Percentiles rank a stretch among this genome's conserved stretches.
phyloP scores from a whole-genome alignment of 2,888 invertebrate genomes.

The Spilosoma lubricipeda region DNA sequence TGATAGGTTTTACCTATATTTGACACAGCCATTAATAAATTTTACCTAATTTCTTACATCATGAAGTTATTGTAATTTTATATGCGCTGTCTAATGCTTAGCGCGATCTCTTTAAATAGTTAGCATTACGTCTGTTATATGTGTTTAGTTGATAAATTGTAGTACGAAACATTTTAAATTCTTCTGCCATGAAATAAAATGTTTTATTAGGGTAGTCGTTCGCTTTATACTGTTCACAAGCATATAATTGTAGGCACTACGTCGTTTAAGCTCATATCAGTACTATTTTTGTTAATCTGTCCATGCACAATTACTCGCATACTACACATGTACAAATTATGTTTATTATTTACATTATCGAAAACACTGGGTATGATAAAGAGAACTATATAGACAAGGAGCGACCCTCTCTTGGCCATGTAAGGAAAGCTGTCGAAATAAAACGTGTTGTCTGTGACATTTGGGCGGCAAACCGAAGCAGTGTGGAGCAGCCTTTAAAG shows the following conservation, averaged over 20 bases:
- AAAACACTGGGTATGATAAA: conserved; percentile 56
- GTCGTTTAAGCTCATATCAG: conserved; percentile 89
- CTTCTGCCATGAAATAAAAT: conserved; percentile 60
- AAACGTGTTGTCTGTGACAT: neutral
- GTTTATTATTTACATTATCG: conserved; percentile 74
- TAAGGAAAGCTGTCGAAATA: conserved; percentile 47
- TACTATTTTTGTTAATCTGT: conserved; percentile 84
- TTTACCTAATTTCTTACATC: conserved; percentile 64
- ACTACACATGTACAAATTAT: conserved; percentile 80
- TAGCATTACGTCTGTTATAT: conserved; percentile 46
- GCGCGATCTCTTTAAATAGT: conserved; percentile 48
- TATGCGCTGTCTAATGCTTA: conserved; percentile 51
- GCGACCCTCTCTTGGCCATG: conserved; percentile 38
- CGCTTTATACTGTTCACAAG: conserved; percentile 78
- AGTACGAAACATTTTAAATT: conserved; percentile 58
- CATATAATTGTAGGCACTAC: conserved; percentile 88
- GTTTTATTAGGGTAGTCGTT: conserved; percentile 58
- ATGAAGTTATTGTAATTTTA: conserved; percentile 49
- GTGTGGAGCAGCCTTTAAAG: conserved; percentile 15
- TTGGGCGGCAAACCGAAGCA: conserved; percentile 9
- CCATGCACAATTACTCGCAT: conserved; percentile 79
- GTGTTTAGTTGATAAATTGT: conserved; percentile 52
- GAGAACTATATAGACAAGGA: conserved; percentile 47
- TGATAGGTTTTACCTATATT: conserved; percentile 67
- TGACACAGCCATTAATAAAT: conserved; percentile 75